These are phyloP conservation scores for Odontomachus brunneus DNA, from an alignment of 1,140 invertebrate species.

Conservation along the genomic window DNA sequence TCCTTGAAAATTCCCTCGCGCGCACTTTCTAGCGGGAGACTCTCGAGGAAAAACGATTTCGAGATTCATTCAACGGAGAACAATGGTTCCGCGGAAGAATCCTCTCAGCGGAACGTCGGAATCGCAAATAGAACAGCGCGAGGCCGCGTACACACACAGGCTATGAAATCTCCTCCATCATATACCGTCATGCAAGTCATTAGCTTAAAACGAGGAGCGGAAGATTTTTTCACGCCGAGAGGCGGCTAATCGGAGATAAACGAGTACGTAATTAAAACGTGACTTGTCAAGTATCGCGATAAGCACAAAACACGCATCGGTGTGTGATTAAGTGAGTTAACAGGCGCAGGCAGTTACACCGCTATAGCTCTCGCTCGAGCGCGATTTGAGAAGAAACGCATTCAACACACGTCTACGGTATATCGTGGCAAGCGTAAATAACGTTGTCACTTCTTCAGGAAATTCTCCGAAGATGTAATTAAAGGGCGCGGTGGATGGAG, in stretches of 20 bases:
- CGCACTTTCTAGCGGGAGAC: neutral
- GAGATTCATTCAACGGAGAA: constrained; percentile 25
- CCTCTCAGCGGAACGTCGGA: constrained; percentile 24
- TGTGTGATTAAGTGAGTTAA: constrained; percentile 18
- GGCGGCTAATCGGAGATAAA: constrained; percentile 50
- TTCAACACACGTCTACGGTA: no score
- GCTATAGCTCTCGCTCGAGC: neutral
- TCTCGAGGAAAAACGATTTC: constrained; percentile 10
- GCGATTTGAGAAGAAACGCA: constrained; percentile 1
- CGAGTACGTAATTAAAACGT: constrained; percentile 56
- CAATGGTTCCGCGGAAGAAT: constrained; percentile 30
- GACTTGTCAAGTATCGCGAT: constrained; percentile 59
- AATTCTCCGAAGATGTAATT: no score
- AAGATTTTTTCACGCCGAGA: constrained; percentile 52
- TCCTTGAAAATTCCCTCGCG: neutral
- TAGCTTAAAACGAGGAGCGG: constrained; percentile 47
- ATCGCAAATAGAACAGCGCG: constrained; percentile 48
- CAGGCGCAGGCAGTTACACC: constrained; percentile 19
- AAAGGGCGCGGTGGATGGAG: no score
- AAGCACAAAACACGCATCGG: constrained; percentile 44
- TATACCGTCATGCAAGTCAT: constrained; percentile 39
- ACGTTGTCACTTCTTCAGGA: no score
- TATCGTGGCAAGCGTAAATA: no score
- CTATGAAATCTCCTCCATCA: constrained; percentile 45
- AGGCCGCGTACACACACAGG: constrained; percentile 5